Conservation (phyloP, 2,888 invertebrate species). For the Lasius fuliginosus region DNA sequence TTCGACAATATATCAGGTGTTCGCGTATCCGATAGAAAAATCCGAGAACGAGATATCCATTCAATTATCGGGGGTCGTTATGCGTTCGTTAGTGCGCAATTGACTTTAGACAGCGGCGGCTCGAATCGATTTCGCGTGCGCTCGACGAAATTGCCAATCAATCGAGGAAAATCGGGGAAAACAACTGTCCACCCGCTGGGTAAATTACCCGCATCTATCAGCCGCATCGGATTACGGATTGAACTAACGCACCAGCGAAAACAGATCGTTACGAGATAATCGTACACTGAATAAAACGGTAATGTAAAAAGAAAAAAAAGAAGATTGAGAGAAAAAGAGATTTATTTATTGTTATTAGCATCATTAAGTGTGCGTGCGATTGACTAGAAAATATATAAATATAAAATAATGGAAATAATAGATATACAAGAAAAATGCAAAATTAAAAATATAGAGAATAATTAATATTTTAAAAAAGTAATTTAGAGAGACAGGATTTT, state of each 20-base stretch:
- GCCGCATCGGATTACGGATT: slow-evolving; percentile 43
- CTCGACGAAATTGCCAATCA: slow-evolving; percentile 61
- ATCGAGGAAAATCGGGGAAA: slow-evolving; percentile 47
- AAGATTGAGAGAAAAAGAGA: background rate
- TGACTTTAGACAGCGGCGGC: slow-evolving; percentile 43
- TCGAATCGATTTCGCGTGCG: slow-evolving; percentile 61
- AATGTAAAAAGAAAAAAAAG: slow-evolving; percentile 1
- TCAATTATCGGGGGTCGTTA: slow-evolving; percentile 56
- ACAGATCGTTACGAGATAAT: slow-evolving; percentile 36
- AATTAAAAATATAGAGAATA: background rate
- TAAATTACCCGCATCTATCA: slow-evolving; percentile 45
- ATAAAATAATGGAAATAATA: background rate
- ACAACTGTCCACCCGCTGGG: slow-evolving; percentile 42
- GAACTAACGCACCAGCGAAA: slow-evolving; percentile 42
- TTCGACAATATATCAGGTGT: slow-evolving; percentile 34
- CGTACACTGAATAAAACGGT: slow-evolving; percentile 13
- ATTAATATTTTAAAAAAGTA: background rate
- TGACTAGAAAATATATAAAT: background rate
- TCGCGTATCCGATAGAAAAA: slow-evolving; percentile 10
- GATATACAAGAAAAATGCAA: background rate
- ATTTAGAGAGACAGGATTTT: background rate
- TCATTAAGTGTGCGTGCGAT: background rate
- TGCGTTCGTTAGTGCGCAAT: slow-evolving; percentile 56
- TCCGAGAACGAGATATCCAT: slow-evolving; percentile 28
- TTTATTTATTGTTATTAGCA: background rate